Evolutionary conservation across 2,113 vertebrate species (phyloP), one percentile per base, ranked within the genome.

Genomic region (Carassius carassius): DNA sequence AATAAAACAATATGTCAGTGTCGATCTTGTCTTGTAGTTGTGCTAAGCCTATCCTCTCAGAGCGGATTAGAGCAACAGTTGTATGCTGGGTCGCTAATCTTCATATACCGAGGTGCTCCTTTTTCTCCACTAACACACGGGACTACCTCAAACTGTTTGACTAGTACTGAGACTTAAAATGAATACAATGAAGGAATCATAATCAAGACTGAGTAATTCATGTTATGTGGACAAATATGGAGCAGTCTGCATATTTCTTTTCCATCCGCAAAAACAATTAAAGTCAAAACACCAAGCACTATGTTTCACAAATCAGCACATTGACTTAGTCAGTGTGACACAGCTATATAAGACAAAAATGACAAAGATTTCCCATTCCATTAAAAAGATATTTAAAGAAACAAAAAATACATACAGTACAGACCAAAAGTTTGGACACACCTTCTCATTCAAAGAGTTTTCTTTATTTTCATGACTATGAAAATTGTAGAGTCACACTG

Each of bases 11-110:
- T 88, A 89, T 89, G 89, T 84, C 88, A 85, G 78, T 77, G 73
- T 67, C 74, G 82, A 87, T 75, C 76, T 89, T 47, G 91, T 90
- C 87, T 84, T 83, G 89, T 90, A 86, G 89, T 90, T 86, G 81
- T 86, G 69, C 89, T 95, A 95, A 95, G 91, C 90, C 92, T 93
- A 90, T 93, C 91, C 93, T 91, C 92, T 95, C 92, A 94, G 88
- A 91, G 72, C 85, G 90, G 94, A 95, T 95, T 95, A 95, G 90
- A 86, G 89, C 82, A 90, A 86, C 87, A 85, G 86, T 86, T 89
- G 91, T 88, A 84, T 86, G 88, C 87, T 91, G 90, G 78, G 65
- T 51, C 67, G 84, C 49, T 86, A 86, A 86, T 87, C 86, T 81
- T 81, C 84, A 60, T 86, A 70, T 65, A 19, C 80, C 32, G 29